Evolutionary conservation across 1,140 invertebrate species (phyloP).

Genomic region (Musca vetustissima): DNA sequence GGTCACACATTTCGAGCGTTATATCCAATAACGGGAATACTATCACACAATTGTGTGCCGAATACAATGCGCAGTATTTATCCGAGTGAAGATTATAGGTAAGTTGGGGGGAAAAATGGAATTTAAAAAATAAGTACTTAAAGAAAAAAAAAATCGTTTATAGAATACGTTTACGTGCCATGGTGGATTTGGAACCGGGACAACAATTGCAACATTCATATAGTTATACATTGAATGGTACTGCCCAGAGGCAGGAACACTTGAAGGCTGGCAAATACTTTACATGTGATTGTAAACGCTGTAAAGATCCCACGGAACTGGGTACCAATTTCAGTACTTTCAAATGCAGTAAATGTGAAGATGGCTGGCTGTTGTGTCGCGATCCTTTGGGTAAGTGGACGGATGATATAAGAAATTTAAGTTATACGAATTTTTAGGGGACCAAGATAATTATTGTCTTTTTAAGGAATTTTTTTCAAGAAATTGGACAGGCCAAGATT

Average conservation of each 20-base stretch:
- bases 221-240: slow-evolving; percentile 75
- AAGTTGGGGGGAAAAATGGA: slow-evolving; percentile 27
- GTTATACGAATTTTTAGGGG: no score
- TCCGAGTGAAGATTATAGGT: slow-evolving; percentile 61
- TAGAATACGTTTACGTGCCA: slow-evolving; percentile 71
- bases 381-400: slow-evolving; percentile 65
- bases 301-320: slow-evolving; percentile 74
- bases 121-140: no score
- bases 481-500: no score
- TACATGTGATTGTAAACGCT: slow-evolving; percentile 70
- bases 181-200: slow-evolving; percentile 64
- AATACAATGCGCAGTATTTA: slow-evolving; percentile 76
- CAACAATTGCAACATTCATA: slow-evolving; percentile 72
- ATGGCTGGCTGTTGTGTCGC: slow-evolving; percentile 66
- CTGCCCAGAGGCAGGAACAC: slow-evolving; percentile 68
- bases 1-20: slow-evolving; percentile 70
- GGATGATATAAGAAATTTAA: no score
- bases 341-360: slow-evolving; percentile 74
- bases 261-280: slow-evolving; percentile 77
- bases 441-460: no score
- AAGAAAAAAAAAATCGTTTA: no score
- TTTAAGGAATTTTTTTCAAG: no score
- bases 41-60: slow-evolving; percentile 80
- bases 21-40: slow-evolving; percentile 71
- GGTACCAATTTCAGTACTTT: slow-evolving; percentile 74